Evolutionary conservation across 2,888 invertebrate species (phyloP).

Genomic region (Agonopterix alstromeriana): DNA sequence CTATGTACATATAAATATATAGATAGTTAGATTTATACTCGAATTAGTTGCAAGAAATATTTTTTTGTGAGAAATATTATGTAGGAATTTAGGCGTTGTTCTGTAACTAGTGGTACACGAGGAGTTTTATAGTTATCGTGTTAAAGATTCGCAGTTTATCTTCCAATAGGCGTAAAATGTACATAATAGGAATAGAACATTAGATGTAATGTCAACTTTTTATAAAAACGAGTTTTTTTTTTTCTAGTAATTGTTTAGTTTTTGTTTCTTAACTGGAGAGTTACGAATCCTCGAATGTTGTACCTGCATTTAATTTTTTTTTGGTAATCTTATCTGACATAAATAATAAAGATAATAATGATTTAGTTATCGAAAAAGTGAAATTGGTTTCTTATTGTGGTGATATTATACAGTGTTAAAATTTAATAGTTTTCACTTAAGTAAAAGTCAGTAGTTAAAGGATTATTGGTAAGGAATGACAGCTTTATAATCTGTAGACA

Average conservation of each 20-base stretch:
- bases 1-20: slow-evolving; percentile 61
- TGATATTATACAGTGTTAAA: slow-evolving; percentile 51
- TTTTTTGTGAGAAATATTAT: slow-evolving; percentile 71
- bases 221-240: slow-evolving; percentile 56
- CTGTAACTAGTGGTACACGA: slow-evolving; percentile 59
- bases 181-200: slow-evolving; percentile 60
- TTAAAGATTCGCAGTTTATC: slow-evolving; percentile 76
- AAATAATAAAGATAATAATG: slow-evolving; percentile 66
- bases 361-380: slow-evolving; percentile 58
- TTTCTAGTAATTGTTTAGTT: slow-evolving; percentile 70
- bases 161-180: slow-evolving; percentile 71
- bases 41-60: slow-evolving; percentile 75
- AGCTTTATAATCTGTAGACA: slow-evolving; percentile 69
- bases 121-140: slow-evolving; percentile 62
- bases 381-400: slow-evolving; percentile 57
- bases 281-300: slow-evolving; percentile 75
- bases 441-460: slow-evolving; percentile 70
- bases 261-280: slow-evolving; percentile 65
- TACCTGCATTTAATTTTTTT: slow-evolving; percentile 75
- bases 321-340: slow-evolving; percentile 70
- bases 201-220: slow-evolving; percentile 57
- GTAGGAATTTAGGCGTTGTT: slow-evolving; percentile 62
- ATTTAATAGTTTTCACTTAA: slow-evolving; percentile 53
- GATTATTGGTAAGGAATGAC: slow-evolving; percentile 63
- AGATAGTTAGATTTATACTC: slow-evolving; percentile 71